These are phyloP conservation scores for Lycorma delicatula DNA, from an alignment of 1,140 invertebrate species.

Conservation along the genomic window DNA sequence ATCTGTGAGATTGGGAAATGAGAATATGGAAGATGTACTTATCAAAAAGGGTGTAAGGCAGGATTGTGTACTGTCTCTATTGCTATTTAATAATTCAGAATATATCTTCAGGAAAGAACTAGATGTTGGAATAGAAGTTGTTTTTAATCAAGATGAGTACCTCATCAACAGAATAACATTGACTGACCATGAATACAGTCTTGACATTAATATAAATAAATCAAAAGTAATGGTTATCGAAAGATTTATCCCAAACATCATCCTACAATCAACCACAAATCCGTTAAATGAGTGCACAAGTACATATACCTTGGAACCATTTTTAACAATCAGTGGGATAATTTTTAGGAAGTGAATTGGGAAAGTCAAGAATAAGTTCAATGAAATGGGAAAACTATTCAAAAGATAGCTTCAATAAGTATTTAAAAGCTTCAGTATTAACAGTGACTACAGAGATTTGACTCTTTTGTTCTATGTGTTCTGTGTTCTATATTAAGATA, in stretches of 20 bases:
- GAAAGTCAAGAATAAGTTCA: no score
- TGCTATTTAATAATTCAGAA: slow-evolving; percentile 31
- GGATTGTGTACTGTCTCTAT: slow-evolving; percentile 31
- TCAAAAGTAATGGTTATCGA: neutral
- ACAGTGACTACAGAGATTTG: neutral
- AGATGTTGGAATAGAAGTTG: slow-evolving; percentile 11
- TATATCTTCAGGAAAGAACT: slow-evolving; percentile 15
- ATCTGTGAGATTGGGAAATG: slow-evolving; percentile 2
- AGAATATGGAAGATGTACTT: slow-evolving; percentile 8
- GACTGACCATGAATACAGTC: neutral
- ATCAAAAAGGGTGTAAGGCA: slow-evolving; percentile 26
- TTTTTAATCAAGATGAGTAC: slow-evolving; percentile 9
- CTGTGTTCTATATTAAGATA: neutral
- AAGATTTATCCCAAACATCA: neutral
- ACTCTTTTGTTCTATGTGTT: neutral
- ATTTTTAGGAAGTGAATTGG: neutral
- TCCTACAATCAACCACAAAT: neutral
- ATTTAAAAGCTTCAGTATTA: neutral
- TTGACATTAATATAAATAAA: neutral
- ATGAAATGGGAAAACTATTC: neutral
- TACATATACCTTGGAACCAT: neutral
- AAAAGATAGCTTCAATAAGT: neutral
- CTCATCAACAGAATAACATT: slow-evolving; percentile 10
- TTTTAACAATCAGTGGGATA: neutral
- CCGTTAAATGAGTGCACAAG: neutral